Percentiles rank a stretch among this genome's conserved stretches.
Evolutionary conservation across 1,140 invertebrate genomes (phyloP).

Genomic region (Acyrthosiphon pisum): DNA sequence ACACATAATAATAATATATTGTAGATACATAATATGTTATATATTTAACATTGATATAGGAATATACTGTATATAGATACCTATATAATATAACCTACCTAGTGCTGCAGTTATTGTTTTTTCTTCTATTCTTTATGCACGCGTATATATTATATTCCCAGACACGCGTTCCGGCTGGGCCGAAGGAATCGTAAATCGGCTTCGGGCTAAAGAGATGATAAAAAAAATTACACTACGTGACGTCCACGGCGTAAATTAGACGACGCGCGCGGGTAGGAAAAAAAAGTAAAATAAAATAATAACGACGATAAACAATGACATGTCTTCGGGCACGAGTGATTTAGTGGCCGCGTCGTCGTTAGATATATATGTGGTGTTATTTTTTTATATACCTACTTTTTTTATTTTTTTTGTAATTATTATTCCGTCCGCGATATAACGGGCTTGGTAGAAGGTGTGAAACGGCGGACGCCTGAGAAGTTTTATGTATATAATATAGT

Average conservation of each 20-base stretch:
- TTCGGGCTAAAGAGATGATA: neutral
- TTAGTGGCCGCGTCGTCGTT: conserved; percentile 39
- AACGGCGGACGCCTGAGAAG: conserved; percentile 31
- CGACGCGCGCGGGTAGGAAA: conserved; percentile 37
- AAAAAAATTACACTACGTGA: conserved; percentile 52
- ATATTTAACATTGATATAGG: neutral
- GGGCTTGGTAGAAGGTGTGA: conserved; percentile 27
- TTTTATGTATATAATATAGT: conserved; percentile 14
- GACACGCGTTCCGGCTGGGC: conserved; percentile 6
- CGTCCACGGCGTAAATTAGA: conserved; percentile 47
- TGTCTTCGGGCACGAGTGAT: conserved; percentile 48
- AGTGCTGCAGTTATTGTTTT: neutral
- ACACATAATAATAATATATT: neutral
- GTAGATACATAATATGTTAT: neutral
- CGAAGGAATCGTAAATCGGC: conserved; percentile 40
- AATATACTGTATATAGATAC: neutral
- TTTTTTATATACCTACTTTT: neutral
- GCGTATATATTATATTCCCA: neutral
- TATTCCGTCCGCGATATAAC: conserved; percentile 30
- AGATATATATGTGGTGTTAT: neutral
- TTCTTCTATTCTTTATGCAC: neutral
- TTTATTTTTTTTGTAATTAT: neutral
- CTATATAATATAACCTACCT: no score
- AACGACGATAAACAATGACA: conserved; percentile 57
- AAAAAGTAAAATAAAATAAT: conserved; percentile 56